Evolutionary conservation across 2,888 invertebrate species (phyloP).

Genomic region (Andrena flavipes): DNA sequence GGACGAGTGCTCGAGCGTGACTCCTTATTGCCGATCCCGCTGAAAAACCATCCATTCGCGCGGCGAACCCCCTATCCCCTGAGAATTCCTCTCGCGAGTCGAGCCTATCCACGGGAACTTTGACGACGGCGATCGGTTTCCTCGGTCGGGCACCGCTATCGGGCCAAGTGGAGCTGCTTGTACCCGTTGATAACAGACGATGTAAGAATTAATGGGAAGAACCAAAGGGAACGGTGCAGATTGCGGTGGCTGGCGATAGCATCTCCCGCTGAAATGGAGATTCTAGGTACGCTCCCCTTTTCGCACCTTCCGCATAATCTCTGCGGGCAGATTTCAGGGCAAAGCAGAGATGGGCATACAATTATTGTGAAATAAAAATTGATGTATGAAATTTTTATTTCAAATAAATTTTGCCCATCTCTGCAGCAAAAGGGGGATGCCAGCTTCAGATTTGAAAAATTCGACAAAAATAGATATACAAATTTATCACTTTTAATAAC

Average conservation of each 20-base stretch:
- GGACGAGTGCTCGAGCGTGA: constrained; percentile 58
- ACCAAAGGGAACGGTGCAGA: constrained; percentile 23
- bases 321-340: no score
- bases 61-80: not conserved
- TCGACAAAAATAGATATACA: no score
- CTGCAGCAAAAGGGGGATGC: no score
- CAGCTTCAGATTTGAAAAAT: no score
- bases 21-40: constrained; percentile 49
- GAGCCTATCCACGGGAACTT: not conserved
- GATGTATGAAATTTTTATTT: no score
- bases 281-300: constrained; percentile 28
- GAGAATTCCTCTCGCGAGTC: not conserved
- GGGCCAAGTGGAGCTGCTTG: not conserved
- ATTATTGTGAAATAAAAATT: no score
- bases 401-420: no score
- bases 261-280: constrained; percentile 23
- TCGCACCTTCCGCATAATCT: constrained; percentile 3
- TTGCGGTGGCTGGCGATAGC: constrained; percentile 32
- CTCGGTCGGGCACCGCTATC: constrained; percentile 4
- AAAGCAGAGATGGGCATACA: no score
- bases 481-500: no score
- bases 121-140: not conserved
- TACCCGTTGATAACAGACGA: constrained; percentile 41
- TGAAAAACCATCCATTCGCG: constrained; percentile 45
- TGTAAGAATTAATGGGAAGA: constrained; percentile 32